Evolutionary conservation across 2,113 vertebrate species (phyloP), one percentile per base, ranked within the genome.

Genomic region (Pitta sordida): DNA sequence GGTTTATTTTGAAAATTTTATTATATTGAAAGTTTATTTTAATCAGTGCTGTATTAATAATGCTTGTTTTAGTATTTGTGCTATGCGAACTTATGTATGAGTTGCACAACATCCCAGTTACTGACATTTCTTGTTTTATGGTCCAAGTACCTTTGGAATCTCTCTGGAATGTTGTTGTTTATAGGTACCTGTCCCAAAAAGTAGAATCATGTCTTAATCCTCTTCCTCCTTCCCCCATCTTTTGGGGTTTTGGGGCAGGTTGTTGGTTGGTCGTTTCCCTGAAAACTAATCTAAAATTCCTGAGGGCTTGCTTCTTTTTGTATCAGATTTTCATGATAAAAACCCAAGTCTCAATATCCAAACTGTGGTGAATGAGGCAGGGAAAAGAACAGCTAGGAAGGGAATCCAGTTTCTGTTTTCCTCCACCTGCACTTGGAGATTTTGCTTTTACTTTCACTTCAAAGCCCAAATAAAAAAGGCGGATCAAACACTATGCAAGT

Each of bases 361-460:
- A 75, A 82, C 27, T 76, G 9, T 23, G 30, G 21, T 59, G 23
- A 68, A 60, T 2, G 14, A 7, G 39, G 27, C 49, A 37, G 67
- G 30, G 9, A 63, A 34, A 74, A 56, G 12, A 91, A n/a, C 30
- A 92, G 2, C 14, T 43, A 16, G 27, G 36, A 73, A 73, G 29
- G 15, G 43, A 60, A 7, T 75, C 10, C 11, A 20, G n/a, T 85
- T 86, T 53, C 23, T 62, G 16, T 41, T 74, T 85, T 79, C 16
- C 12, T 34, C 19, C 3, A n/a, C 8, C 34, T 43, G 8, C 6
- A 7, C 19, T 89, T 67, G 14, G 24, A 27, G 39, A n/a, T 34
- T 87, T 83, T 62, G 41, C 65, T 73, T 94, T 73, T 26, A 44
- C 77, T 94, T 89, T 85, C 73, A 27, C 39, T 94, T 94, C 49